These are phyloP conservation scores for Amorpha juglandis DNA, from an alignment of 2,888 invertebrate species.

Conservation along the genomic window DNA sequence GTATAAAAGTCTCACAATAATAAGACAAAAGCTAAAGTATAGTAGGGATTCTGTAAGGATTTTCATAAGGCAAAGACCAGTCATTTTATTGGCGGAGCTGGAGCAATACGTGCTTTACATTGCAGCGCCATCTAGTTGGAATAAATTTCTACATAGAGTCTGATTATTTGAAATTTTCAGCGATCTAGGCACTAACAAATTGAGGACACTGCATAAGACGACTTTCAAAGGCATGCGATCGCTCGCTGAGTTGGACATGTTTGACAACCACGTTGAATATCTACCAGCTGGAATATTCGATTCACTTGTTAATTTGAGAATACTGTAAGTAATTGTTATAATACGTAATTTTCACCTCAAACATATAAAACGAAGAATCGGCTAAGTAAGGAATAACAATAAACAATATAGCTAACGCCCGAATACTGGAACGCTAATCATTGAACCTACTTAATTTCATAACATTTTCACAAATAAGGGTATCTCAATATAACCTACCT, in stretches of 20 bases:
- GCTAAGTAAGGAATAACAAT: too few species aligned
- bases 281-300: conserved; percentile 87
- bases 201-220: conserved; percentile 88
- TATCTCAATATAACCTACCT: too few species aligned
- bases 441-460: too few species aligned
- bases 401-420: neutral
- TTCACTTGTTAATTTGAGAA: conserved; percentile 85
- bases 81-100: conserved; percentile 1
- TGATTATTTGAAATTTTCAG: conserved; percentile 73
- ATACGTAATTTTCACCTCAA: neutral
- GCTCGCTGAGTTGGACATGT: conserved; percentile 88
- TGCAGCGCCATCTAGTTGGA: conserved; percentile 9
- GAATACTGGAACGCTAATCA: too few species aligned
- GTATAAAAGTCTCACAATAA: neutral
- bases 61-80: neutral
- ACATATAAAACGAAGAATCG: too few species aligned
- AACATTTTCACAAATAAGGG: too few species aligned
- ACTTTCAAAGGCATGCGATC: conserved; percentile 87
- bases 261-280: conserved; percentile 88
- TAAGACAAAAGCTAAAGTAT: neutral
- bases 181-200: conserved; percentile 88
- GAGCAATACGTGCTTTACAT: conserved; percentile 1
- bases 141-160: conserved; percentile 15
- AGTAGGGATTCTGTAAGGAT: neutral
- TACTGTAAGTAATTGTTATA: conserved; percentile 82